Percentiles rank a stretch among this genome's conserved stretches.
Conservation (phyloP, 2,113 vertebrate genomes). For the Podarcis cretensis region DNA sequence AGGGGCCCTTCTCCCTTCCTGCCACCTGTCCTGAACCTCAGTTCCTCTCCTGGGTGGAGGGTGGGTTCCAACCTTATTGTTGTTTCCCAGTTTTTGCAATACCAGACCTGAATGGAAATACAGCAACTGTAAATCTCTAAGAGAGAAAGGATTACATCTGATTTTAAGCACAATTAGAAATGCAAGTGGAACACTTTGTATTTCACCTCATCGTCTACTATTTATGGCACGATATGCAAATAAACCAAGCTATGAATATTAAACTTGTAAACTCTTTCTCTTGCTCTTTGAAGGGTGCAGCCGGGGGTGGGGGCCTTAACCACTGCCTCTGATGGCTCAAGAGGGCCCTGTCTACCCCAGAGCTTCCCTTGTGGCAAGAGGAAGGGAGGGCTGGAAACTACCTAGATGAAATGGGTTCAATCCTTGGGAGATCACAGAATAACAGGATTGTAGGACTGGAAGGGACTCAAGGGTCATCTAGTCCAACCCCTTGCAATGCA, state of each 20-base stretch:
- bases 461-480: too few relatives aligned
- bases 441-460: too few relatives aligned
- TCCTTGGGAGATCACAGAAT: not conserved
- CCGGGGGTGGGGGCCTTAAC: slow-evolving; percentile 15
- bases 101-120: slow-evolving; percentile 34
- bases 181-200: slow-evolving; percentile 78
- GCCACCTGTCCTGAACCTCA: too few relatives aligned
- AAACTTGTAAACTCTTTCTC: slow-evolving; percentile 64
- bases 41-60: too few relatives aligned
- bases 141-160: slow-evolving; percentile 62
- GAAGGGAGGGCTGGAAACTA: not conserved
- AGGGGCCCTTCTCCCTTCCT: too few relatives aligned
- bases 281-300: slow-evolving; percentile 57
- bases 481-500: too few relatives aligned
- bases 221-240: slow-evolving; percentile 83
- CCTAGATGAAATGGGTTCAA: not conserved
- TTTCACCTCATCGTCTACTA: slow-evolving; percentile 79
- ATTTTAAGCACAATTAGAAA: slow-evolving; percentile 80
- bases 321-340: too few relatives aligned
- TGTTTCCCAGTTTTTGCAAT: not conserved
- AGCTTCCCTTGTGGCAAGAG: not conserved
- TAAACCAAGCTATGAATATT: slow-evolving; percentile 76
- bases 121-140: slow-evolving; percentile 55
- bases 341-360: too few relatives aligned
- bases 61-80: not conserved